Conservation (phyloP, 2,888 invertebrate species). For the Ecliptopera silaceata region DNA sequence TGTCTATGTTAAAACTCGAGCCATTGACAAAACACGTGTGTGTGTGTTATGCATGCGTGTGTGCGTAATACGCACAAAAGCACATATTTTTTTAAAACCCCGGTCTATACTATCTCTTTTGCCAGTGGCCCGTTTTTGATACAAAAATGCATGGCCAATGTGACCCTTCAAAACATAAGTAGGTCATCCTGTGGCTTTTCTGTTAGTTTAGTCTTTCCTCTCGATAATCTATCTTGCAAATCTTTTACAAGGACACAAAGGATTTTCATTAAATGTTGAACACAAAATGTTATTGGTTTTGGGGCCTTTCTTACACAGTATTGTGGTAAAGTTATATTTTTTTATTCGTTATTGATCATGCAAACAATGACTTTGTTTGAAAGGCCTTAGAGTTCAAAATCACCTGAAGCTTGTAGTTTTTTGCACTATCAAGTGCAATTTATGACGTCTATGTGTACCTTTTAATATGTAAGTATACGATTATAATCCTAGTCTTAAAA, state of each 20-base stretch:
- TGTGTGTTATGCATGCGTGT: constrained; percentile 7
- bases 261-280: constrained; percentile 39
- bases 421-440: constrained; percentile 45
- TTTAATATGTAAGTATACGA: constrained; percentile 12
- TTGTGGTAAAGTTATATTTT: background rate
- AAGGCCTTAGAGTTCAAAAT: constrained; percentile 15
- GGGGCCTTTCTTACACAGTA: constrained; percentile 6
- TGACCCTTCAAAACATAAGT: constrained; percentile 51
- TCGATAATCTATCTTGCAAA: constrained; percentile 36
- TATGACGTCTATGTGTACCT: constrained; percentile 12
- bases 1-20: constrained; percentile 57
- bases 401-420: constrained; percentile 45
- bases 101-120: constrained; percentile 1
- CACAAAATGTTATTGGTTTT: constrained; percentile 41
- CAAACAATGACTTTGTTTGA: constrained; percentile 2
- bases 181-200: constrained; percentile 64
- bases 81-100: background rate
- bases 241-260: constrained; percentile 31
- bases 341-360: background rate
- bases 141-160: constrained; percentile 62
- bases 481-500: constrained; percentile 2
- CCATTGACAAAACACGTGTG: constrained; percentile 47
- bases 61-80: background rate
- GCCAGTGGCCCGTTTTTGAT: constrained; percentile 58
- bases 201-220: constrained; percentile 57